These are phyloP conservation scores for Tachina grossa DNA, from an alignment of 2,888 invertebrate species.

Conservation along the genomic window DNA sequence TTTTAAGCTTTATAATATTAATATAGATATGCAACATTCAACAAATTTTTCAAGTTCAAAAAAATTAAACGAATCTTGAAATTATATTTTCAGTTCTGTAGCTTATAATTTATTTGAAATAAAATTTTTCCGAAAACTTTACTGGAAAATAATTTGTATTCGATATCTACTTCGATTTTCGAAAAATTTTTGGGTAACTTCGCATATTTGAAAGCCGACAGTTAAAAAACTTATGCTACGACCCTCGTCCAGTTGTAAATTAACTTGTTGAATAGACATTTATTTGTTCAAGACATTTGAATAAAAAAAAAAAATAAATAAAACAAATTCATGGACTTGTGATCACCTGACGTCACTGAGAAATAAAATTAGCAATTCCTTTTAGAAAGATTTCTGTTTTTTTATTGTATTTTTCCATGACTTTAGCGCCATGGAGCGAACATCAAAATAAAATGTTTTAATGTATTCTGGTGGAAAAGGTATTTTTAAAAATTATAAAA, in stretches of 20 bases:
- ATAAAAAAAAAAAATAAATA: conserved; percentile 30
- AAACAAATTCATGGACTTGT: conserved; percentile 52
- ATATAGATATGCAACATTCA: too few species aligned
- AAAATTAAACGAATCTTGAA: too few species aligned
- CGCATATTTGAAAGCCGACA: too few species aligned
- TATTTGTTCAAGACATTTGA: conserved; percentile 35
- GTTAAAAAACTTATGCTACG: background rate
- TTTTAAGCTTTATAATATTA: too few species aligned
- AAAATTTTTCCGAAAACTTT: too few species aligned
- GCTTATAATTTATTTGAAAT: too few species aligned
- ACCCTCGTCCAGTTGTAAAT: background rate
- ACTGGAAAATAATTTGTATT: too few species aligned
- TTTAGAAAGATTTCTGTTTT: conserved; percentile 8
- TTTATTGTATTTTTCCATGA: background rate
- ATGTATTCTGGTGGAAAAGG: conserved; percentile 3
- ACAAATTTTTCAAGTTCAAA: too few species aligned
- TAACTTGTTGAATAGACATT: conserved; percentile 6
- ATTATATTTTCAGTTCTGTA: too few species aligned
- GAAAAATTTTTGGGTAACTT: too few species aligned
- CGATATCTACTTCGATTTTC: too few species aligned
- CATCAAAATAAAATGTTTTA: too few species aligned
- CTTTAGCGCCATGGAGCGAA: conserved; percentile 2
- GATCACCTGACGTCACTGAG: conserved; percentile 59
- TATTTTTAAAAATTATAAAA: background rate
- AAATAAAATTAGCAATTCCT: conserved; percentile 12